Conservation (phyloP, 2,113 vertebrate species). For the Brachyistius frenatus region DNA sequence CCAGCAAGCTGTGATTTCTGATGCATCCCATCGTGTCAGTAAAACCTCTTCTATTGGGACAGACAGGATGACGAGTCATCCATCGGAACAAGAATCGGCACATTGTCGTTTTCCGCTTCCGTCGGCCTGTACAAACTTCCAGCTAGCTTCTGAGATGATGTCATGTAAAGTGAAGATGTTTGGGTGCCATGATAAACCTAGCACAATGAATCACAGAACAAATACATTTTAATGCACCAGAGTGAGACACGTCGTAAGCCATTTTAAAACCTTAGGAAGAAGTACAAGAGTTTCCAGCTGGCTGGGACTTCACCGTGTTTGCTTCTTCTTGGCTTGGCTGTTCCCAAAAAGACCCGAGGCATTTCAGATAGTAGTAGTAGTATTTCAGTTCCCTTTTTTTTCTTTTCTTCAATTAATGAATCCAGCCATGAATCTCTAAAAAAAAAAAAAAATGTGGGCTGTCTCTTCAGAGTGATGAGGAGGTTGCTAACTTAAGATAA, state of each 20-base stretch:
- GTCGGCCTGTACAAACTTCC: background rate
- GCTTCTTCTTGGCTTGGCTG: background rate
- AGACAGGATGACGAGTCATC: background rate
- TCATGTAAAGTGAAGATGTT: background rate
- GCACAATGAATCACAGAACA: background rate
- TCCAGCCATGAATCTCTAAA: too few relatives aligned
- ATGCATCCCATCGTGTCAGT: background rate
- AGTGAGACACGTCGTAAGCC: background rate
- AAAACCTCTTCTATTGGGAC: background rate
- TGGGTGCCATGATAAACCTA: background rate
- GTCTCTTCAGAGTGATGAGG: too few relatives aligned
- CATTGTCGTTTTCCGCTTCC: background rate
- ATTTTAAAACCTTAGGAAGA: conserved; percentile 10
- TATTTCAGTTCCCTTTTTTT: too few relatives aligned
- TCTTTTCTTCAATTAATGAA: too few relatives aligned
- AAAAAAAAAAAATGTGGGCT: too few relatives aligned
- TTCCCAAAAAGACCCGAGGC: background rate
- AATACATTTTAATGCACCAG: background rate
- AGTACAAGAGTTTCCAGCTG: background rate
- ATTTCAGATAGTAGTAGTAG: background rate
- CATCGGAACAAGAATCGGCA: background rate
- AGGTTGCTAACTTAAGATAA: too few relatives aligned
- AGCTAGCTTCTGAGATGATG: background rate
- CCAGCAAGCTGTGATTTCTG: conserved; percentile 3
- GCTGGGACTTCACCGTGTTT: background rate